A percentile compares a stretch with the other conserved stretches of the same genome.
Conservation (phyloP, 2,888 invertebrate genomes). For the Cantharis nigra region DNA sequence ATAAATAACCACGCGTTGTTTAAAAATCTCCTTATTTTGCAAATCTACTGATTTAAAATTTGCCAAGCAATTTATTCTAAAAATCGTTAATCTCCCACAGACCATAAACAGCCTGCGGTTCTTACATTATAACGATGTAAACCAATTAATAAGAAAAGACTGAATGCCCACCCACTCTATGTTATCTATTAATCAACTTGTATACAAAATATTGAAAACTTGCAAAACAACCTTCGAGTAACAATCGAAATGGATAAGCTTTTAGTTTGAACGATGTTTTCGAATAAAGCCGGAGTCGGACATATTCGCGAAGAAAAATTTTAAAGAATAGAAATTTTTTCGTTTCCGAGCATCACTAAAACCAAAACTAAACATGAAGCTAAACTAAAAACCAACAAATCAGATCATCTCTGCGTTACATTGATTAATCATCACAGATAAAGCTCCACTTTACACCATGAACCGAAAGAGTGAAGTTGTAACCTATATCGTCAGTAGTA, state of each 20-base stretch:
- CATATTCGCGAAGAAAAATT: background rate
- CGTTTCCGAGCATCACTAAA: too few relatives aligned
- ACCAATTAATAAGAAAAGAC: background rate
- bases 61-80: background rate
- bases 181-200: background rate
- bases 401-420: too few relatives aligned
- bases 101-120: background rate
- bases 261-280: background rate
- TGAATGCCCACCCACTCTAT: background rate
- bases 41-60: background rate
- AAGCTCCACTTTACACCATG: too few relatives aligned
- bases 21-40: background rate
- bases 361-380: too few relatives aligned
- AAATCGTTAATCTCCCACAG: background rate
- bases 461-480: too few relatives aligned
- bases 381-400: too few relatives aligned
- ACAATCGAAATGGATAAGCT: background rate
- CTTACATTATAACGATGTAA: background rate
- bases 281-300: background rate
- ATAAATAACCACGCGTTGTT: background rate
- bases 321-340: too few relatives aligned
- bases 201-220: background rate
- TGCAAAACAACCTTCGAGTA: background rate
- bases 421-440: too few relatives aligned
- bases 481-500: too few relatives aligned